Percentiles rank a stretch among this genome's conserved stretches.
These are phyloP conservation scores for Herminia tarsipennalis DNA, from an alignment of 2,888 invertebrate genomes.

Conservation along the genomic window DNA sequence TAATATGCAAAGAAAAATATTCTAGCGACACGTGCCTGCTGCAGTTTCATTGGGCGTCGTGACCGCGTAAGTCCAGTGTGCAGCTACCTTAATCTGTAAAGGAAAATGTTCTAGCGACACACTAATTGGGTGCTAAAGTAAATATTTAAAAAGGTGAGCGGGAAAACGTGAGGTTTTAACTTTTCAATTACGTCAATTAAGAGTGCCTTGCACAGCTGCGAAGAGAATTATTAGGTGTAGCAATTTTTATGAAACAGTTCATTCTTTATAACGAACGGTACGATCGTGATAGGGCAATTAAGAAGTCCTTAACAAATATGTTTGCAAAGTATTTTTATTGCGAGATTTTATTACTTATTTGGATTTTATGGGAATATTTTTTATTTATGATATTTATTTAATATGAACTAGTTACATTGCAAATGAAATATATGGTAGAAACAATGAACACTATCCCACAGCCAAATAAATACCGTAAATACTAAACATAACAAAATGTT, in stretches of 20 bases:
- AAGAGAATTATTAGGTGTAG: slow-evolving; percentile 49
- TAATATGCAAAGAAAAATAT: no score
- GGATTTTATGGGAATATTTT: slow-evolving; percentile 2
- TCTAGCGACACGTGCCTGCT: no score
- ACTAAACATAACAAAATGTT: no score
- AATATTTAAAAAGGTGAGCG: slow-evolving; percentile 80
- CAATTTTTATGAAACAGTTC: slow-evolving; percentile 43
- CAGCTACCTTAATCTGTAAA: slow-evolving; percentile 47
- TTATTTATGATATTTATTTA: no score
- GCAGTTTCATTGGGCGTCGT: no score
- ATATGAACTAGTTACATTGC: no score
- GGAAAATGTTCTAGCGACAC: slow-evolving; percentile 63
- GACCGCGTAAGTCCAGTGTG: slow-evolving; percentile 21
- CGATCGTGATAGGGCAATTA: slow-evolving; percentile 25
- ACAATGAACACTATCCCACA: no score
- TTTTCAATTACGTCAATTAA: slow-evolving; percentile 81
- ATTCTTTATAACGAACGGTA: slow-evolving; percentile 33
- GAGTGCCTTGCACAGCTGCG: slow-evolving; percentile 59
- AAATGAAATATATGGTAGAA: no score
- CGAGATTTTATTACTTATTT: background rate
- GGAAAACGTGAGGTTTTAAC: slow-evolving; percentile 72
- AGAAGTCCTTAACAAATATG: slow-evolving; percentile 14
- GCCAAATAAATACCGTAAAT: no score
- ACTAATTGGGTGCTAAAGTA: slow-evolving; percentile 82
- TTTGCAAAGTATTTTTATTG: background rate